phyloP scores from a whole-genome alignment of 2,797 vertebrate species.

The Zenarchopterus dispar region DNA sequence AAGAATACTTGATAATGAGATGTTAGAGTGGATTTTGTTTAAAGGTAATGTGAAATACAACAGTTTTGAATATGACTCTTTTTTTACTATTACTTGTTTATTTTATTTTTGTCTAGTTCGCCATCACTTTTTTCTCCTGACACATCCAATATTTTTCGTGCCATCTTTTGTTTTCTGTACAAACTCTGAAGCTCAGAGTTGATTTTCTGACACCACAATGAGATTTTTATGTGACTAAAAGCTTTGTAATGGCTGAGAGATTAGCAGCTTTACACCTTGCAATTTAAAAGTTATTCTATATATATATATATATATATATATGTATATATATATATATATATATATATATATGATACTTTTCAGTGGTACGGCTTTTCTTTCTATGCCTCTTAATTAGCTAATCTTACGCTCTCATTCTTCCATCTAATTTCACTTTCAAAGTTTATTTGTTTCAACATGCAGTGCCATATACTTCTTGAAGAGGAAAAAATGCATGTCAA shows the following conservation, averaged over 20 bases:
- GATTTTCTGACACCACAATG: not conserved
- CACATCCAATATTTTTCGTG: not conserved
- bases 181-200: too few species aligned
- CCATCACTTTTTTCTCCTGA: not conserved
- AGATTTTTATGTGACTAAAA: not conserved
- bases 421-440: conserved; percentile 10
- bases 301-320: not conserved
- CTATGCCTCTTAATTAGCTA: conserved; percentile 7
- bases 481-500: conserved; percentile 8
- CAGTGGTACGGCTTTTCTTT: not conserved
- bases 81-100: not conserved
- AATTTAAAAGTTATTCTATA: conserved; percentile 10
- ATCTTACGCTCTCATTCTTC: not conserved
- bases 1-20: too few species aligned
- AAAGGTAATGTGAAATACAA: too few species aligned
- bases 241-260: not conserved
- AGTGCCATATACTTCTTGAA: conserved; percentile 26
- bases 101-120: not conserved
- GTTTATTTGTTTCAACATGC: conserved; percentile 30
- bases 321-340: not conserved
- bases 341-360: not conserved
- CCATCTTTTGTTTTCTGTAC: not conserved
- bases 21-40: not conserved
- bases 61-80: too few species aligned
- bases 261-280: not conserved